These are phyloP conservation scores for Gadopsis marmoratus DNA, from an alignment of 2,797 vertebrate species.

Conservation along the genomic window DNA sequence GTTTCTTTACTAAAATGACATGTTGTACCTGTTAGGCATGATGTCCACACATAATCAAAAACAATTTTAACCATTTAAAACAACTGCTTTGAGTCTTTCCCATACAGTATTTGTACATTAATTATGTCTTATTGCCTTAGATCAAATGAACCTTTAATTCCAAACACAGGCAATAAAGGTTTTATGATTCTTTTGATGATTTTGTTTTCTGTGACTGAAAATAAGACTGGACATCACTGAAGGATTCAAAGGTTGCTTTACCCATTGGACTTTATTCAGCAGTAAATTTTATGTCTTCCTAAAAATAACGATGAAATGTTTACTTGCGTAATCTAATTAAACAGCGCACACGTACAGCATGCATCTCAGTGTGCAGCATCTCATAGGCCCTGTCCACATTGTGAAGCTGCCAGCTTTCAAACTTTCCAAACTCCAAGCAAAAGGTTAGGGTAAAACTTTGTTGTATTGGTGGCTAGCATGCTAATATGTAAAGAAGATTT, in stretches of 20 bases:
- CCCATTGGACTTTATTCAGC: neutral
- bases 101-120: neutral
- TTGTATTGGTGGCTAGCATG: neutral
- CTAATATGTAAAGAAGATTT: neutral
- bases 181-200: neutral
- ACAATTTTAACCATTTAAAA: neutral
- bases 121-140: neutral
- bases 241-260: neutral
- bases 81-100: neutral
- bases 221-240: neutral
- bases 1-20: neutral
- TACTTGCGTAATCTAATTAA: neutral
- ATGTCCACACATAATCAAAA: neutral
- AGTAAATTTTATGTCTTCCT: neutral
- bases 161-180: neutral
- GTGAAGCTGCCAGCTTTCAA: neutral
- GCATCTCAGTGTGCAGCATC: neutral
- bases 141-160: neutral
- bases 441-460: neutral
- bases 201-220: neutral
- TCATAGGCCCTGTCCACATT: constrained; percentile 1
- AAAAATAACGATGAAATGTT: neutral
- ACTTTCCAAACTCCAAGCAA: constrained; percentile 4
- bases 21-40: neutral
- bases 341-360: neutral